Evolutionary conservation across 2,797 vertebrate genomes (phyloP).

Genomic region (Holocentrus rufus): DNA sequence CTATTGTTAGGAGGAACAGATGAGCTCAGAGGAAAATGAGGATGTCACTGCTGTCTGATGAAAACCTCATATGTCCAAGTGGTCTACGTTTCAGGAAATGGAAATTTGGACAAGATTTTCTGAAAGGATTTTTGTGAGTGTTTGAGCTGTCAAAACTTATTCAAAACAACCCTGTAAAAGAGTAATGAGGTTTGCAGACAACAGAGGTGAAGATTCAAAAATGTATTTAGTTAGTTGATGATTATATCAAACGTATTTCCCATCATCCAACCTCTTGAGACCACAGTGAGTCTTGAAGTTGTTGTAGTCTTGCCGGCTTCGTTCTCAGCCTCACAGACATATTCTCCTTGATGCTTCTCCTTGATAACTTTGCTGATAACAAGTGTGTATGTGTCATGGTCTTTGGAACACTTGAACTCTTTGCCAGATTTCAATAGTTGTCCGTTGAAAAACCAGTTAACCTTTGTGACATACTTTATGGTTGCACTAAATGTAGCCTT

Average conservation of each 20-base stretch:
- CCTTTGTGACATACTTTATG: slow-evolving; percentile 80
- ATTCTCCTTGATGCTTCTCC: slow-evolving; percentile 90
- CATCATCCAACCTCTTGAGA: slow-evolving; percentile 92
- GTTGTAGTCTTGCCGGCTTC: slow-evolving; percentile 86
- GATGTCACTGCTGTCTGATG: slow-evolving; percentile 40
- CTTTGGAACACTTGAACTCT: slow-evolving; percentile 92
- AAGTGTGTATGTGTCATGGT: slow-evolving; percentile 85
- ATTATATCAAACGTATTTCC: slow-evolving; percentile 71
- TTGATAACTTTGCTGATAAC: slow-evolving; percentile 81
- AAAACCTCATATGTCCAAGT: slow-evolving; percentile 53
- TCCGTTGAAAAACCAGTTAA: slow-evolving; percentile 90
- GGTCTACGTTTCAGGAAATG: no score
- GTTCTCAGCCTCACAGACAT: slow-evolving; percentile 90
- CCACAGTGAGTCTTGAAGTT: slow-evolving; percentile 89
- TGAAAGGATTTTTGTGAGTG: not conserved
- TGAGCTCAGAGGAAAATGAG: slow-evolving; percentile 33
- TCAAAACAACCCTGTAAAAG: not conserved
- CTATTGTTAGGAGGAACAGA: slow-evolving; percentile 24
- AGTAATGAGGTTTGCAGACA: slow-evolving; percentile 52
- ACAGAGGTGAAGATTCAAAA: slow-evolving; percentile 17
- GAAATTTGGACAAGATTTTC: not conserved
- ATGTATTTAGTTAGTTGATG: slow-evolving; percentile 74
- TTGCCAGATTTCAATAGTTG: slow-evolving; percentile 85
- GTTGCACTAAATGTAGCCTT: slow-evolving; percentile 75
- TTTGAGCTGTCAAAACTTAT: not conserved